A percentile compares a stretch with the other conserved stretches of the same genome.
phyloP scores from a whole-genome alignment of 1,140 invertebrate genomes.

The Drosophila quadrilineata region DNA sequence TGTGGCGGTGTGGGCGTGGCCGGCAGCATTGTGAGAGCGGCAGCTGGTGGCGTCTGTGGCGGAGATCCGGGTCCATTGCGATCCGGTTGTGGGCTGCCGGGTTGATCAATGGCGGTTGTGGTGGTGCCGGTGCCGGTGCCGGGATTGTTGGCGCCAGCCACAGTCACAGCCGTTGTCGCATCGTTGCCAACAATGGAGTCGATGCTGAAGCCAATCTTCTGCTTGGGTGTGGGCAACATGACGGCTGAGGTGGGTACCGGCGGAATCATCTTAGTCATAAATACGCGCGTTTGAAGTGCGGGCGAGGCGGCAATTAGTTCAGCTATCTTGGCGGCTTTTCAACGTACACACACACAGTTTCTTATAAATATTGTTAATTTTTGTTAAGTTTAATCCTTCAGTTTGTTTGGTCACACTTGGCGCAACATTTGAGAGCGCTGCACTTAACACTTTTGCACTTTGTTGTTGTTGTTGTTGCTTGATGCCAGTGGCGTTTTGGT shows the following conservation, averaged over 20 bases:
- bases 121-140: conserved; percentile 45
- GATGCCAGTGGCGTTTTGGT: neutral
- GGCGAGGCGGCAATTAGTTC: conserved; percentile 64
- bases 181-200: conserved; percentile 94
- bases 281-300: conserved; percentile 62
- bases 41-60: conserved; percentile 67
- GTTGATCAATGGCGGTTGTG: too few relatives aligned
- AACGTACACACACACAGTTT: neutral
- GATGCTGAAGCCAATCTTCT: conserved; percentile 97
- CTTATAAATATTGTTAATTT: conserved; percentile 51
- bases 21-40: conserved; percentile 41
- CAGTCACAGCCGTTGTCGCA: conserved; percentile 35
- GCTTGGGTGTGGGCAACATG: conserved; percentile 94
- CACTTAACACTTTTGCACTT: conserved; percentile 33
- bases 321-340: conserved; percentile 71
- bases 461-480: conserved; percentile 5
- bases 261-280: conserved; percentile 82
- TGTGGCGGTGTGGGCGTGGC: conserved; percentile 53
- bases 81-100: conserved; percentile 48
- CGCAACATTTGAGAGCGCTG: conserved; percentile 57
- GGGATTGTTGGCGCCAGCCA: conserved; percentile 29
- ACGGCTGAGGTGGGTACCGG: conserved; percentile 81
- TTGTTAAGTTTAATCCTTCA: neutral
- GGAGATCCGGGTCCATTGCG: conserved; percentile 67
- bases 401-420: conserved; percentile 32